Percentiles rank a stretch among this genome's conserved stretches.
Conservation (phyloP, 2,888 invertebrate genomes). For the Argyresthia goedartella region DNA sequence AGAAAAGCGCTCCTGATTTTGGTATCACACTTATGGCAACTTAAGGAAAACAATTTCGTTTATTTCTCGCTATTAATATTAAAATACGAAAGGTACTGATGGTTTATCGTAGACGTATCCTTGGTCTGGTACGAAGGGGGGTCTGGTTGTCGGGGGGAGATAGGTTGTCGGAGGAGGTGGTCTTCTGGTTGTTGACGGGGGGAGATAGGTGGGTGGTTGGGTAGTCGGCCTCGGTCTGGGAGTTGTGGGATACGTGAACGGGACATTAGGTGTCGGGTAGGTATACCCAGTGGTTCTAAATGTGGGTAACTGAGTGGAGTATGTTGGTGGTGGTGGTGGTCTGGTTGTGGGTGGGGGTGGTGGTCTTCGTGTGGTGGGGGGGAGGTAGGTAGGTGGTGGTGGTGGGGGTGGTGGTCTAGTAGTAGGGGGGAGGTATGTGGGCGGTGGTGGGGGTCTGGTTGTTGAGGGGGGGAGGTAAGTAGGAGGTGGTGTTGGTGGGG, state of each 20-base stretch:
- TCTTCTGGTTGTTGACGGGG: neutral
- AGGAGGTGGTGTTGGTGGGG: constrained; percentile 13
- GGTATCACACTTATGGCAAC: constrained; percentile 66
- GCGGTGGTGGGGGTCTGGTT: constrained; percentile 11
- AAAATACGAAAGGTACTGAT: constrained; percentile 51
- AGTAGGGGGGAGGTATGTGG: constrained; percentile 14
- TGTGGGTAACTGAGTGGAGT: constrained; percentile 1
- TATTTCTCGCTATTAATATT: constrained; percentile 19
- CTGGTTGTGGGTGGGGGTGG: constrained; percentile 8
- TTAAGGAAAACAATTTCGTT: constrained; percentile 16
- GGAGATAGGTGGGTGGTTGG: constrained; percentile 12
- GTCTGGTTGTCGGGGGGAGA: constrained; percentile 30
- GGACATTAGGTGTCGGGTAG: constrained; percentile 14
- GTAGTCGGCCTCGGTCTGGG: constrained; percentile 10
- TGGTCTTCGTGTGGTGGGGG: constrained; percentile 5
- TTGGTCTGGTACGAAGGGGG: constrained; percentile 43
- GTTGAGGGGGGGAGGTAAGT: constrained; percentile 12
- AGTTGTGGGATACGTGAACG: constrained; percentile 19
- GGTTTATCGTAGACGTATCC: constrained; percentile 62
- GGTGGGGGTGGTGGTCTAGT: constrained; percentile 7
- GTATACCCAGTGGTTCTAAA: constrained; percentile 6
- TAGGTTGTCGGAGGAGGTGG: constrained; percentile 13
- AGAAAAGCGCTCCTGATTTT: constrained; percentile 21
- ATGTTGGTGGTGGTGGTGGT: constrained; percentile 11
- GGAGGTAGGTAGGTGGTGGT: constrained; percentile 5